A percentile compares a stretch with the other conserved stretches of the same genome.
phyloP scores from a whole-genome alignment of 2,888 invertebrate species.

The Kuschelorhynchus macadamiae region DNA sequence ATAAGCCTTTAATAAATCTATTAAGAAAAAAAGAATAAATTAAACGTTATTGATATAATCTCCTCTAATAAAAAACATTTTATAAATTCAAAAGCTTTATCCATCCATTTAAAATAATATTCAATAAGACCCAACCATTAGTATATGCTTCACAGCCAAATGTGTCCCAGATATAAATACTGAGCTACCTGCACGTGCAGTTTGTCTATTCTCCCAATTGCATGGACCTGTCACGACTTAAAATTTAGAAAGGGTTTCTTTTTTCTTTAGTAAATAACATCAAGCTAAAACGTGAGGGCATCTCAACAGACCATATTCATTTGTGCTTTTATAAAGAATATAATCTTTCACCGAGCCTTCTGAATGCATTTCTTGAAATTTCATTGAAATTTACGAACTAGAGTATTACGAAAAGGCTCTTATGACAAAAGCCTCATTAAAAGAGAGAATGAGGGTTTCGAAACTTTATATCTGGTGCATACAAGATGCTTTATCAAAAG shows the following conservation, averaged over 20 bases:
- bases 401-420: slow-evolving; percentile 29
- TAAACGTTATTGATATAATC: no score
- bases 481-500: not conserved
- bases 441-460: slow-evolving; percentile 25
- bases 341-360: slow-evolving; percentile 43
- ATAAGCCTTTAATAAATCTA: no score
- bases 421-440: slow-evolving; percentile 42
- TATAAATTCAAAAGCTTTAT: no score
- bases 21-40: no score
- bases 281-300: slow-evolving; percentile 58
- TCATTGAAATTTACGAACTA: slow-evolving; percentile 46
- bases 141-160: no score
- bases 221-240: slow-evolving; percentile 49
- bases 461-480: not conserved
- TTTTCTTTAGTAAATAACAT: slow-evolving; percentile 59
- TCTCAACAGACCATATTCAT: slow-evolving; percentile 57
- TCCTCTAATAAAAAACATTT: no score
- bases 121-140: no score
- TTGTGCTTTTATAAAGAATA: slow-evolving; percentile 57
- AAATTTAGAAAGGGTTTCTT: slow-evolving; percentile 54
- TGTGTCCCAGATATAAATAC: not conserved
- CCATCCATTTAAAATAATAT: no score
- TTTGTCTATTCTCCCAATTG: slow-evolving; percentile 34
- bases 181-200: slow-evolving; percentile 35
- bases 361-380: slow-evolving; percentile 43